Conservation (phyloP, 35 echinoderm and acorn worm species). For the Lytechinus pictus region DNA sequence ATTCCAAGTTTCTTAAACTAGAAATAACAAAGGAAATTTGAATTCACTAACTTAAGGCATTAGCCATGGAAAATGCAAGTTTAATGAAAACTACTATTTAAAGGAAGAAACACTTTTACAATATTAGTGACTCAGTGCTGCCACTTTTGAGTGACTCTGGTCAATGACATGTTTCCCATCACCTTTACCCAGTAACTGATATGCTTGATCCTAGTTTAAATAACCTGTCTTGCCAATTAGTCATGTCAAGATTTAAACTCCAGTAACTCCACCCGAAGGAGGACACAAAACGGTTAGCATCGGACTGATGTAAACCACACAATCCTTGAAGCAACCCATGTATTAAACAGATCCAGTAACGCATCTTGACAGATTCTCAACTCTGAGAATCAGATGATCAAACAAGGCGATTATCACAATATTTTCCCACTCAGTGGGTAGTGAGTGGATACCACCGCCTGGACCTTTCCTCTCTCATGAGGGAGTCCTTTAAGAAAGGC, state of each 20-base stretch:
- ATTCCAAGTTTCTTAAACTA: too few species aligned
- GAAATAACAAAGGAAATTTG: too few species aligned
- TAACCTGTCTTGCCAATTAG: not conserved
- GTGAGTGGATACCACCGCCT: not conserved
- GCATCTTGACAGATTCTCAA: conserved; percentile 20
- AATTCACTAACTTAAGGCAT: too few species aligned
- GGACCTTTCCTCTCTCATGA: not conserved
- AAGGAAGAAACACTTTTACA: not conserved
- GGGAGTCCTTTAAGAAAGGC: not conserved
- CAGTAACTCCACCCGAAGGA: not conserved
- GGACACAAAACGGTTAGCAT: not conserved
- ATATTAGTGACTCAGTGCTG: not conserved
- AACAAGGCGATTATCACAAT: conserved; percentile 43
- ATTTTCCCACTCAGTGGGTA: conserved; percentile 29
- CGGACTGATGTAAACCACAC: not conserved
- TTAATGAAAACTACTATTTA: not conserved
- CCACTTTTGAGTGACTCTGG: not conserved
- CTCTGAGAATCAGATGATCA: conserved; percentile 33
- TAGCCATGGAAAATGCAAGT: too few species aligned
- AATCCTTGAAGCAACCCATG: not conserved
- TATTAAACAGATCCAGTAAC: conserved; percentile 22
- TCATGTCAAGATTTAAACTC: not conserved
- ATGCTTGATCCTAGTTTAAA: not conserved
- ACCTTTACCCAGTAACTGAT: not conserved
- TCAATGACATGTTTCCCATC: not conserved